Evolutionary conservation across 2,888 invertebrate genomes (phyloP).

Genomic region (Cylloceria caligata): DNA sequence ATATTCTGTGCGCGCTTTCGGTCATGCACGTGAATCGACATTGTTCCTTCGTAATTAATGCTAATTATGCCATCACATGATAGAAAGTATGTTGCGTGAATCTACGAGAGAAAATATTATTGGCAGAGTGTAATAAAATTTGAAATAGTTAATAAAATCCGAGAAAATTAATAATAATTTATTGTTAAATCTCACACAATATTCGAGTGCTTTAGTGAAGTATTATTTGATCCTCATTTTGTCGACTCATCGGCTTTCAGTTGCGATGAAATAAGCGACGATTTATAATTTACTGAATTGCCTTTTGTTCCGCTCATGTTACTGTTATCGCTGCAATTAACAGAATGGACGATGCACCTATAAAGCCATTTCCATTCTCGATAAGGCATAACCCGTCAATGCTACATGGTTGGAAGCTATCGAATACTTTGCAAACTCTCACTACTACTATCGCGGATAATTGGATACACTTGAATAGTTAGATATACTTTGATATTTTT

Average conservation of each 20-base stretch:
- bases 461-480: too few species aligned
- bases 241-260: slow-evolving; percentile 19
- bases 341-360: slow-evolving; percentile 57
- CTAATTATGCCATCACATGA: slow-evolving; percentile 16
- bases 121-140: slow-evolving; percentile 1
- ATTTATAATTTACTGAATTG: slow-evolving; percentile 47
- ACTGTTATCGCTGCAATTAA: slow-evolving; percentile 50
- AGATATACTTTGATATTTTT: slow-evolving; percentile 43
- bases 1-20: background rate
- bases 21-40: background rate
- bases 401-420: slow-evolving; percentile 33
- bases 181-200: background rate
- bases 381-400: slow-evolving; percentile 30
- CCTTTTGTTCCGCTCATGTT: slow-evolving; percentile 32
- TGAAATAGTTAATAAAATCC: slow-evolving; percentile 12
- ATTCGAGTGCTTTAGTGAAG: background rate
- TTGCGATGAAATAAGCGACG: slow-evolving; percentile 15
- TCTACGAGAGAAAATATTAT: slow-evolving; percentile 5
- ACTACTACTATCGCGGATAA: too few species aligned
- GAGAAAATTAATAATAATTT: slow-evolving; percentile 21
- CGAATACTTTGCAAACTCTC: slow-evolving; percentile 60
- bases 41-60: slow-evolving; percentile 27
- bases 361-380: slow-evolving; percentile 35
- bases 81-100: slow-evolving; percentile 16
- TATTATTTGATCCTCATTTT: background rate